Evolutionary conservation across 2,797 vertebrate species (phyloP).

Genomic region (Pampus argenteus): DNA sequence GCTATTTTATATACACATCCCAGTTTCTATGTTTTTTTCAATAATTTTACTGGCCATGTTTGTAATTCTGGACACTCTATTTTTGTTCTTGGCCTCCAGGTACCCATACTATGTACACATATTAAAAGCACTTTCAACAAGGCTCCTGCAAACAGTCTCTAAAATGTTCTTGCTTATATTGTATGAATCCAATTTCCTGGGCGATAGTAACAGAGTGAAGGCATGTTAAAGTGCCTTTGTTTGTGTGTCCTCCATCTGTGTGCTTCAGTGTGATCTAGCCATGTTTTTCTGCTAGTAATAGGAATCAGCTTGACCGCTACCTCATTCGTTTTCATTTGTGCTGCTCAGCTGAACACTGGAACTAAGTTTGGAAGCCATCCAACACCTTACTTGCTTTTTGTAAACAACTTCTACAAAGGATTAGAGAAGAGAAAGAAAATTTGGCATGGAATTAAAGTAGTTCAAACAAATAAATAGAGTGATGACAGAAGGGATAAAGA

Average conservation of each 20-base stretch:
- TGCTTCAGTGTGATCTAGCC: conserved; percentile 32
- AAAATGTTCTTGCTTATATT: too few species aligned
- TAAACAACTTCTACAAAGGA: conserved; percentile 72
- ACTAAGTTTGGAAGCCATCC: conserved; percentile 66
- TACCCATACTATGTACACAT: too few species aligned
- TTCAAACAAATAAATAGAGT: conserved; percentile 31
- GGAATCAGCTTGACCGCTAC: conserved; percentile 57
- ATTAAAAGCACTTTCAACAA: too few species aligned
- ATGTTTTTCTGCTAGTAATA: conserved; percentile 57
- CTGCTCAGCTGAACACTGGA: conserved; percentile 68
- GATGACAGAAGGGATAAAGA: conserved; percentile 36
- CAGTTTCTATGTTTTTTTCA: too few species aligned
- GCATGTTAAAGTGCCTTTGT: conserved; percentile 5
- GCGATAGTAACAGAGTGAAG: not conserved
- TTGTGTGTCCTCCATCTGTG: conserved; percentile 39
- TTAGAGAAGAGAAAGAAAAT: conserved; percentile 44
- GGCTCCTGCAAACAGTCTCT: too few species aligned
- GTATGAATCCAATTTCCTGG: too few species aligned
- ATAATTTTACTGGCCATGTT: too few species aligned
- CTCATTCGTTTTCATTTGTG: conserved; percentile 77
- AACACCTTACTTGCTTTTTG: conserved; percentile 56
- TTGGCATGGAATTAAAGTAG: conserved; percentile 53
- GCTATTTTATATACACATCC: too few species aligned
- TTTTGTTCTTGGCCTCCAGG: too few species aligned
- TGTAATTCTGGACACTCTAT: too few species aligned